A percentile compares a stretch with the other conserved stretches of the same genome.
Evolutionary conservation across 2,888 invertebrate species (phyloP).

Genomic region (Troides aeacus): DNA sequence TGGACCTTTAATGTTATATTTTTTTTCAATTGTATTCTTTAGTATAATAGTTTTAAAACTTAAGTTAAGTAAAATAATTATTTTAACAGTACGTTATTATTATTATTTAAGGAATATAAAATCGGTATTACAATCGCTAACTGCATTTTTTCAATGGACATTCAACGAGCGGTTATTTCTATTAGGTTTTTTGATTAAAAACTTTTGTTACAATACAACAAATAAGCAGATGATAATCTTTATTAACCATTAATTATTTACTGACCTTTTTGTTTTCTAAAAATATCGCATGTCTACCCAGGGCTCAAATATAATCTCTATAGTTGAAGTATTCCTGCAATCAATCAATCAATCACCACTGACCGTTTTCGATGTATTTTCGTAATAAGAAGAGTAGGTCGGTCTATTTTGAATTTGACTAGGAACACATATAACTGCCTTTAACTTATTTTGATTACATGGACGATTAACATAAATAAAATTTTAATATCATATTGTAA

Average conservation of each 20-base stretch:
- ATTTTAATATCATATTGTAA: not conserved
- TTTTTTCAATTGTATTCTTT: slow-evolving; percentile 4
- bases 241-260: no score
- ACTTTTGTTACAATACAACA: no score
- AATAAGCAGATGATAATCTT: no score
- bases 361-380: not conserved
- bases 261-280: no score
- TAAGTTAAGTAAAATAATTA: no score
- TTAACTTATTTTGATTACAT: not conserved
- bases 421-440: not conserved
- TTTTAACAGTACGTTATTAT: no score
- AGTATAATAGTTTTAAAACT: no score
- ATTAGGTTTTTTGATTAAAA: no score
- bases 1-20: not conserved
- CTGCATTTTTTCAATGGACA: no score
- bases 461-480: not conserved
- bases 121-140: no score
- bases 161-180: no score
- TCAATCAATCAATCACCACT: not conserved
- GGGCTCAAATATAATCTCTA: not conserved
- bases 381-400: not conserved
- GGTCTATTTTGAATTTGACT: not conserved
- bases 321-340: not conserved
- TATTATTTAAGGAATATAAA: no score
- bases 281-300: not conserved